Base-by-base conservation (phyloP, 2,797 vertebrate genomes). In the Gymnothorax javanicus region DNA sequence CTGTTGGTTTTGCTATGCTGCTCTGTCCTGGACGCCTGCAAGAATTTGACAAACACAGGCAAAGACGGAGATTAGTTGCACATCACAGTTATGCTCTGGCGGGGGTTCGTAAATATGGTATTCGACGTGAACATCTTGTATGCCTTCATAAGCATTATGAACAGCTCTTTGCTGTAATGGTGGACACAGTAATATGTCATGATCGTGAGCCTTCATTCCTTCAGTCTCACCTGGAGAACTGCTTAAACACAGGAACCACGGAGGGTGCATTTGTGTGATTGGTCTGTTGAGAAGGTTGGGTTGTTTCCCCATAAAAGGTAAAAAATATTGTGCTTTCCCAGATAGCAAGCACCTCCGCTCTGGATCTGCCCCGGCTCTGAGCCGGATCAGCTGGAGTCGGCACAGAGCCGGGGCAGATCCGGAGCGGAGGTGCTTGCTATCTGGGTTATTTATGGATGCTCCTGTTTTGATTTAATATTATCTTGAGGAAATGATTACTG, bases 361-460 rank as follows among this genome's bases (percentile, higher is more conserved):
- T n/a, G n/a, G n/a, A n/a, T n/a, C n/a, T n/a, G n/a, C n/a, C n/a
- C n/a, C n/a, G n/a, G n/a, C n/a, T n/a, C n/a, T n/a, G n/a, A n/a
- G n/a, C n/a, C n/a, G n/a, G n/a, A n/a, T n/a, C n/a, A n/a, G n/a
- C n/a, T n/a, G n/a, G n/a, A n/a, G n/a, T n/a, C n/a, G n/a, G n/a
- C n/a, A n/a, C n/a, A n/a, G n/a, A n/a, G n/a, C n/a, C n/a, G n/a
- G n/a, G n/a, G n/a, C n/a, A n/a, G n/a, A n/a, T n/a, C n/a, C n/a
- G n/a, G n/a, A n/a, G n/a, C n/a, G n/a, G n/a, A n/a, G n/a, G n/a
- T n/a, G n/a, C n/a, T n/a, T n/a, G n/a, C n/a, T n/a, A n/a, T n/a
- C n/a, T n/a, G n/a, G n/a, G n/a, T n/a, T 94, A 95, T 95, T 94
- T 94, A 94, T 93, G 87, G 73, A 91, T 86, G 52, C 88, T 92